Conservation (phyloP, 2,797 vertebrate species). For the Sphenopsis melanotis region DNA sequence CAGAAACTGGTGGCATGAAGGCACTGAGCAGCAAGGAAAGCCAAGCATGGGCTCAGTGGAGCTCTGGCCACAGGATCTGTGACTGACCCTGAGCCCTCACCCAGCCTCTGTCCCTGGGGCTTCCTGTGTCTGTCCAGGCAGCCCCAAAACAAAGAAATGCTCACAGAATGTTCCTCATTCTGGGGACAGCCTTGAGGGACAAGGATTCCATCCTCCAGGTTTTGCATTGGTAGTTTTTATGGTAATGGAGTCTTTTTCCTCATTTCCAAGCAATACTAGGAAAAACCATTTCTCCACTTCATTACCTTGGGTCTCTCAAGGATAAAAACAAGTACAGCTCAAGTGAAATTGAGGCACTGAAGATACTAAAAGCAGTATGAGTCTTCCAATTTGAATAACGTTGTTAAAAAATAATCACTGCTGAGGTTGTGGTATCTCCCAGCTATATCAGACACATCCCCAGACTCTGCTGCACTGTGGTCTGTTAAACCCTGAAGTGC, state of each 20-base stretch:
- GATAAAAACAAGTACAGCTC: not conserved
- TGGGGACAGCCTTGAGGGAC: not conserved
- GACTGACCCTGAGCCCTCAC: not conserved
- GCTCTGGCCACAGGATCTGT: not conserved
- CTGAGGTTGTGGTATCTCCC: not conserved
- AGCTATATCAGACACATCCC: not conserved
- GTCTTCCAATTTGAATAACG: not conserved
- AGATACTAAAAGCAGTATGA: not conserved
- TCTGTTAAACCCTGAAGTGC: not conserved
- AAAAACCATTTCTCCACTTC: not conserved
- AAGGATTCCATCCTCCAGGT: not conserved
- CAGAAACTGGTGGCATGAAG: not conserved
- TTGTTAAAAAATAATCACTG: not conserved
- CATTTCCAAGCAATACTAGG: not conserved
- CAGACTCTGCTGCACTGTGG: not conserved
- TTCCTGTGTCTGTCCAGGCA: not conserved
- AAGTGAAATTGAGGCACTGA: not conserved
- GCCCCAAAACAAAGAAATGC: not conserved
- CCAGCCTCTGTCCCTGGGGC: rapidly evolving
- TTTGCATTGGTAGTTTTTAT: not conserved
- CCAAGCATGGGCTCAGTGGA: rapidly evolving
- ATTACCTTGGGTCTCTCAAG: not conserved
- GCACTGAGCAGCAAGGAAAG: no score
- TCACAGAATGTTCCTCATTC: not conserved
- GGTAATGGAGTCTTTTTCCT: not conserved